A percentile compares a stretch with the other conserved stretches of the same genome.
Conservation (phyloP, 2,888 invertebrate species). For the Tanypteryx hageni region DNA sequence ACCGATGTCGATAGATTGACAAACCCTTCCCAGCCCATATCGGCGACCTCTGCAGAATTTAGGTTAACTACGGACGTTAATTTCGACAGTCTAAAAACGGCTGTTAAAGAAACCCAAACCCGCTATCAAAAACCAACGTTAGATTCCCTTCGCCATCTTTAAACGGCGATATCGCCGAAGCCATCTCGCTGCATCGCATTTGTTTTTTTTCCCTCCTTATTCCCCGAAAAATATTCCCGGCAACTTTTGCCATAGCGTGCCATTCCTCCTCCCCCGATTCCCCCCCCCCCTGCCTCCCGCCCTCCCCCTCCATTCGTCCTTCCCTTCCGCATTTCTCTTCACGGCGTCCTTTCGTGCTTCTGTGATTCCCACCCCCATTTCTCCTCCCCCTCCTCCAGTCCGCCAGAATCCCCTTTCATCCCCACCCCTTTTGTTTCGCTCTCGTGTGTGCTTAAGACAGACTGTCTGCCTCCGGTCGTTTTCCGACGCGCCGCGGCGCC, state of each 20-base stretch:
- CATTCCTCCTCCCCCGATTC: neutral
- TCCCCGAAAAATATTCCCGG: neutral
- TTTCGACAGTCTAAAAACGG: constrained; percentile 1
- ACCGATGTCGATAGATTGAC: neutral
- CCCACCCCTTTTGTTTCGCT: neutral
- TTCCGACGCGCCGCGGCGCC: constrained; percentile 62
- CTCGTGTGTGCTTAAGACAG: constrained; percentile 62
- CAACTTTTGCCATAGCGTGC: constrained; percentile 24
- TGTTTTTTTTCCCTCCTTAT: neutral
- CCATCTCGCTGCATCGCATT: constrained; percentile 19
- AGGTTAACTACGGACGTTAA: neutral
- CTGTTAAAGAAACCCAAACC: neutral
- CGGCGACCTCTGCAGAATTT: neutral
- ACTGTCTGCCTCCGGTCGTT: constrained; percentile 64
- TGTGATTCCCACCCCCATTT: neutral
- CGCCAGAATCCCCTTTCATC: neutral
- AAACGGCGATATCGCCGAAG: constrained; percentile 20
- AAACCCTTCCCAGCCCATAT: neutral
- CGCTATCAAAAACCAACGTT: neutral
- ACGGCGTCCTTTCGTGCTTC: neutral
- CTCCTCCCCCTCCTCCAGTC: neutral
- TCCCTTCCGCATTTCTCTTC: neutral
- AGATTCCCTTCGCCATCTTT: neutral
- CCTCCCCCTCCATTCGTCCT: neutral
- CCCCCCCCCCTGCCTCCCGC: neutral